Evolutionary conservation across 2,113 vertebrate species (phyloP).

Genomic region (Daubentonia madagascariensis): DNA sequence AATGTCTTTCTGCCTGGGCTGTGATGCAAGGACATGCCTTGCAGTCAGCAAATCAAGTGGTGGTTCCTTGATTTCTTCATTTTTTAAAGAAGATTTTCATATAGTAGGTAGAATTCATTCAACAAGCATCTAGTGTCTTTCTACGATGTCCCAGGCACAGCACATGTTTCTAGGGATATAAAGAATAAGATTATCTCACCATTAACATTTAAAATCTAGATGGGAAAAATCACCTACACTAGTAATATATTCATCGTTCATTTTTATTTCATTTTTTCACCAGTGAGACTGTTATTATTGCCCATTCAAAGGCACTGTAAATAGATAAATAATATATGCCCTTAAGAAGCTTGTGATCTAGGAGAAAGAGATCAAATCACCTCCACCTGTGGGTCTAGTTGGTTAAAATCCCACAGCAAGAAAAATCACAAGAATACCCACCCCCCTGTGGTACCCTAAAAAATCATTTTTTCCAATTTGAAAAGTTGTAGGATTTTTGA

Average conservation of each 20-base stretch:
- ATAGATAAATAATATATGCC: background rate
- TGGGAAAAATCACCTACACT: background rate
- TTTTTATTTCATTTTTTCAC: background rate
- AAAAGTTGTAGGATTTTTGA: background rate
- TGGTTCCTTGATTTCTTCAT: background rate
- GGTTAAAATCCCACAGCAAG: background rate
- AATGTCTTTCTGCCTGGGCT: conserved; percentile 21
- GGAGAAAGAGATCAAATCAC: background rate
- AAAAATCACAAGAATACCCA: background rate
- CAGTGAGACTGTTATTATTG: background rate
- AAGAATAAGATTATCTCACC: background rate
- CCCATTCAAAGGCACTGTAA: background rate
- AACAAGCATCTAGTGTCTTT: background rate
- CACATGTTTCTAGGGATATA: background rate
- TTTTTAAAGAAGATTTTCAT: background rate
- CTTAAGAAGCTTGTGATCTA: background rate
- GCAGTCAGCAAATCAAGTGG: background rate
- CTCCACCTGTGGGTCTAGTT: background rate
- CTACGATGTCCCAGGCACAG: background rate
- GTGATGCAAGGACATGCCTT: background rate
- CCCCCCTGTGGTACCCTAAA: background rate
- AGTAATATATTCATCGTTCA: background rate
- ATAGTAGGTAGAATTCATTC: background rate
- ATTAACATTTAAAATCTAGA: background rate
- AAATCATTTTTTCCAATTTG: background rate